These are phyloP conservation scores for Leptatherina wallacei DNA, from an alignment of 2,797 vertebrate genomes.

Conservation along the genomic window DNA sequence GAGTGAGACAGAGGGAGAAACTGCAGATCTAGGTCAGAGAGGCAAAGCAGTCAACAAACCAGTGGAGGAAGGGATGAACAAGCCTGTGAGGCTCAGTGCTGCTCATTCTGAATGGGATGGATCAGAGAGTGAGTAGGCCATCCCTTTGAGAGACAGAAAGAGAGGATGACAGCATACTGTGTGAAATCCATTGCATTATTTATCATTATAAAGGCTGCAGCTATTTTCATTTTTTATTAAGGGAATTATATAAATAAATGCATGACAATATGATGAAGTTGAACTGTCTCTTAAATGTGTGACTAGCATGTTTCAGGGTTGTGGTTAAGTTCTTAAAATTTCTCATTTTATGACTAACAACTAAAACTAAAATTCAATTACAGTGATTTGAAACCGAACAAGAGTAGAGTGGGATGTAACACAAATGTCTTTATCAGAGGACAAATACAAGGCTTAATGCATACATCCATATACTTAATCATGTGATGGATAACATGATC, in stretches of 20 bases:
- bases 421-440: background rate
- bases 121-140: slow-evolving; percentile 27
- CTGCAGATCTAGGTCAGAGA: slow-evolving; percentile 77
- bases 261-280: background rate
- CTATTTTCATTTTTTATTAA: slow-evolving; percentile 25
- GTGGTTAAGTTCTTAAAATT: background rate
- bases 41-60: slow-evolving; percentile 59
- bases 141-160: slow-evolving; percentile 7
- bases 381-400: background rate
- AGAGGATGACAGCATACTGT: slow-evolving; percentile 1
- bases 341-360: background rate
- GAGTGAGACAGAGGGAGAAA: slow-evolving; percentile 32
- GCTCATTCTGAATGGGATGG: slow-evolving; percentile 49
- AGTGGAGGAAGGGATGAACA: slow-evolving; percentile 66
- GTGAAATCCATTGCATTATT: slow-evolving; percentile 12
- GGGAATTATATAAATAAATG: background rate
- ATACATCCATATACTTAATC: background rate
- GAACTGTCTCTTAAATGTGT: background rate
- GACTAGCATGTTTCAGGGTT: background rate
- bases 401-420: too few species aligned
- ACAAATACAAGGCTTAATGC: too few species aligned
- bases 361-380: background rate
- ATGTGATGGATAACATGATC: too few species aligned
- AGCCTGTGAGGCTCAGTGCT: slow-evolving; percentile 48
- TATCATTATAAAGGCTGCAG: slow-evolving; percentile 1